Evolutionary conservation across 2,797 vertebrate genomes (phyloP).

Genomic region (Austrolebias charrua): DNA sequence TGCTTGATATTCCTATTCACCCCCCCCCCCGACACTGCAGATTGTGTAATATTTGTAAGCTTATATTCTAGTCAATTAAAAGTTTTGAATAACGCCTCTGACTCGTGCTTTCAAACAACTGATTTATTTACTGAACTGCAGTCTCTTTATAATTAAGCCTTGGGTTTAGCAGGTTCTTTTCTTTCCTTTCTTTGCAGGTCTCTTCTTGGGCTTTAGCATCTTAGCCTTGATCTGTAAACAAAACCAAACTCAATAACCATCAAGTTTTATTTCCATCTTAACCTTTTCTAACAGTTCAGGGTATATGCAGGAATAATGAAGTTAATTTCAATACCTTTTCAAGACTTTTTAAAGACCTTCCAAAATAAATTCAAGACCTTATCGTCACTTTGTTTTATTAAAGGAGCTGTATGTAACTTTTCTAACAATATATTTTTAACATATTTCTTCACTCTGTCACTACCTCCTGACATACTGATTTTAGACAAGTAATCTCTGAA

Average conservation of each 20-base stretch:
- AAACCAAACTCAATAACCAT: not conserved
- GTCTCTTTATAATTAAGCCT: constrained; percentile 62
- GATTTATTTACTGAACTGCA: constrained; percentile 70
- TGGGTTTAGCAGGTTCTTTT: constrained; percentile 59
- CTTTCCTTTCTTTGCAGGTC: constrained; percentile 65
- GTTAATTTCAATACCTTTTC: no score
- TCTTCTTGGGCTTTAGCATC: constrained; percentile 81
- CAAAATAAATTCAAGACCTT: no score
- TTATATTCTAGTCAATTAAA: constrained; percentile 40
- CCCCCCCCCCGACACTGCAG: not conserved
- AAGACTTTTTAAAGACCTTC: no score
- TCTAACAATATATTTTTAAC: no score
- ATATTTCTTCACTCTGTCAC: no score
- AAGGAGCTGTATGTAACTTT: no score
- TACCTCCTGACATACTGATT: no score
- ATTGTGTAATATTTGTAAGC: constrained; percentile 19
- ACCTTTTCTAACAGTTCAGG: no score
- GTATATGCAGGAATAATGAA: no score
- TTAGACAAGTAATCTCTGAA: no score
- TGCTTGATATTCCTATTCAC: constrained; percentile 55
- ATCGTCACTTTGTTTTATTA: no score
- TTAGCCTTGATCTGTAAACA: constrained; percentile 77
- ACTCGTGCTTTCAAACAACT: constrained; percentile 46
- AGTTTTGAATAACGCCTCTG: constrained; percentile 25
- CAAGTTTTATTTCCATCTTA: fast-evolving